These are phyloP conservation scores for Rhagonycha lutea DNA, from an alignment of 2,888 invertebrate species.

Conservation along the genomic window DNA sequence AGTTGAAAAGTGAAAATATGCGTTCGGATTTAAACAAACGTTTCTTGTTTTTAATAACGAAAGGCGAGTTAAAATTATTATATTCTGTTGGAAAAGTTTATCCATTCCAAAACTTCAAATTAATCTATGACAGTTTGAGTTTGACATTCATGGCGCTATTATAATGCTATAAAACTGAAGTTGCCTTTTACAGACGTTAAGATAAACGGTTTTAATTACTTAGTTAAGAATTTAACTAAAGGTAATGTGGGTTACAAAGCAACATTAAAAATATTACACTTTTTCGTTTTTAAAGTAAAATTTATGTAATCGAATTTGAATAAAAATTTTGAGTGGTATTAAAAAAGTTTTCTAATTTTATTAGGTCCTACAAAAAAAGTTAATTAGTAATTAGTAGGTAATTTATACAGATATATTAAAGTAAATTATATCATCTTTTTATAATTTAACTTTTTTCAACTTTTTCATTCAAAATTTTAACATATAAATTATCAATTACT, in stretches of 20 bases:
- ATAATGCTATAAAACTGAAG: conserved; percentile 11
- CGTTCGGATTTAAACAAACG: neutral
- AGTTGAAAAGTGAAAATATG: neutral
- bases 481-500: neutral
- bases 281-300: neutral
- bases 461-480: neutral
- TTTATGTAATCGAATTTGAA: neutral
- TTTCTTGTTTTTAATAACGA: neutral
- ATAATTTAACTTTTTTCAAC: neutral
- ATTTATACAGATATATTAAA: neutral
- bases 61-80: neutral
- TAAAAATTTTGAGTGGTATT: neutral
- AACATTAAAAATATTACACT: neutral
- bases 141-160: conserved; percentile 6
- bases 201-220: conserved; percentile 17
- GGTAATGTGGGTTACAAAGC: neutral
- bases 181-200: conserved; percentile 8
- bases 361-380: neutral
- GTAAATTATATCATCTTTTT: neutral
- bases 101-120: neutral
- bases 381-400: neutral
- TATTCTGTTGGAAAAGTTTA: neutral
- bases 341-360: neutral
- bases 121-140: conserved; percentile 8
- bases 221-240: conserved; percentile 13